Evolutionary conservation across 2,888 invertebrate genomes (phyloP).

Genomic region (Halictus ligatus): DNA sequence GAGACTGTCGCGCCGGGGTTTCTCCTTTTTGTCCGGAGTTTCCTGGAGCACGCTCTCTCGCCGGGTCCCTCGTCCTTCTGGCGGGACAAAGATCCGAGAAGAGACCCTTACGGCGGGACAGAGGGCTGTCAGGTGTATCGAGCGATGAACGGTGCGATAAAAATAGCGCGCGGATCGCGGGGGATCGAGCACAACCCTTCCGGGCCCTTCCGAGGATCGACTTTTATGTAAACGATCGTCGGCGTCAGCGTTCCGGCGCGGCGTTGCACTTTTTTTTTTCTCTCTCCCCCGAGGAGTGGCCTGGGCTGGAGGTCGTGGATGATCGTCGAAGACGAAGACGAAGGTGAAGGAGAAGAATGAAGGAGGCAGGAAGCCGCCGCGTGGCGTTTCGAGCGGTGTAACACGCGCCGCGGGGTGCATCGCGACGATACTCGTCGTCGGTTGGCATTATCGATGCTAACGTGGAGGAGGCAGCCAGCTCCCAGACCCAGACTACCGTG

Average conservation of each 20-base stretch:
- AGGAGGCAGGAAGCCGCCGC: conserved; percentile 33
- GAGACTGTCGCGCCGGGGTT: conserved; percentile 1
- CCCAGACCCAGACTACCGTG: conserved; percentile 13
- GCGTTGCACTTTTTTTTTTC: conserved; percentile 63
- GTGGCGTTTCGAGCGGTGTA: conserved; percentile 44
- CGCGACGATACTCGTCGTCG: neutral
- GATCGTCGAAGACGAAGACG: conserved; percentile 22
- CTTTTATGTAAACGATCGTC: conserved; percentile 70
- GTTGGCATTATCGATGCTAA: conserved; percentile 15
- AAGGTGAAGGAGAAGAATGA: conserved; percentile 31
- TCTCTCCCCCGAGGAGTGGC: neutral
- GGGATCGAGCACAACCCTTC: conserved; percentile 51
- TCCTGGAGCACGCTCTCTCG: conserved; percentile 23
- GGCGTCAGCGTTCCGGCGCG: conserved; percentile 62
- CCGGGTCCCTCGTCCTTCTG: conserved; percentile 41
- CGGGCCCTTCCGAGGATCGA: conserved; percentile 26
- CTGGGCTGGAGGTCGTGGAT: neutral
- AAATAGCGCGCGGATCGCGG: conserved; percentile 59
- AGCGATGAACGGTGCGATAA: conserved; percentile 63
- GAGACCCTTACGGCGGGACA: conserved; percentile 17
- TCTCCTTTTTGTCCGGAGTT: conserved; percentile 17
- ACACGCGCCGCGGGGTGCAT: neutral
- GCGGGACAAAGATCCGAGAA: conserved; percentile 57
- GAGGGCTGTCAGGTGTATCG: conserved; percentile 29
- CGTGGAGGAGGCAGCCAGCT: conserved; percentile 1